Conservation (phyloP, 2,888 invertebrate genomes). For the Drosophila birchii region DNA sequence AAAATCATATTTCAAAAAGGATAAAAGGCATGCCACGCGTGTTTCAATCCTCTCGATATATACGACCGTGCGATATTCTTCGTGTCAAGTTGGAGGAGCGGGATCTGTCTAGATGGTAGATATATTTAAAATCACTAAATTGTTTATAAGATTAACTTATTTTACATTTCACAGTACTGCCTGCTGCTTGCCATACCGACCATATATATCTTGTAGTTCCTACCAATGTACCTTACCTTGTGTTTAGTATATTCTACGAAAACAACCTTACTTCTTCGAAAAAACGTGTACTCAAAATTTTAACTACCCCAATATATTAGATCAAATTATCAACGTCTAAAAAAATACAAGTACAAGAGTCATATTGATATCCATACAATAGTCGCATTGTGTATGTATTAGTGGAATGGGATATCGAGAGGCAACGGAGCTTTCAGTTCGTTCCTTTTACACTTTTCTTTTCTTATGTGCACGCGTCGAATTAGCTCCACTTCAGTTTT, state of each 20-base stretch:
- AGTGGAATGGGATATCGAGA: too few species aligned
- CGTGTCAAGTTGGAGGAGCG: conserved; percentile 6
- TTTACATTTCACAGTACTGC: not conserved
- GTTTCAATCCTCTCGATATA: not conserved
- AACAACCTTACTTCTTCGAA: too few species aligned
- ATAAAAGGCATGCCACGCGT: not conserved
- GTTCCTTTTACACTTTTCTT: too few species aligned
- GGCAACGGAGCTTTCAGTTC: too few species aligned
- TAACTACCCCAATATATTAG: not conserved
- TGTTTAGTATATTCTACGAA: not conserved
- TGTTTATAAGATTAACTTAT: not conserved
- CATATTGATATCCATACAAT: too few species aligned
- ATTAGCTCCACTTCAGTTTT: too few species aligned
- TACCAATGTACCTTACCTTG: not conserved
- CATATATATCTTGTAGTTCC: not conserved
- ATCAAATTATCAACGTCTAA: not conserved
- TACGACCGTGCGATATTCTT: conserved; percentile 4
- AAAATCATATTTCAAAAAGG: not conserved
- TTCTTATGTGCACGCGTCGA: too few species aligned
- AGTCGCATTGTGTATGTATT: too few species aligned
- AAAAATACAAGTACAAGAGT: too few species aligned
- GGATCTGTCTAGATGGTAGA: conserved; percentile 6
- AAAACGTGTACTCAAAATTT: not conserved
- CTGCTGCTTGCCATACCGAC: not conserved
- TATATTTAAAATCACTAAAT: not conserved